Evolutionary conservation across 37 sponge, comb jelly and placozoan species (phyloP), one percentile per base, ranked within the genome.

Genomic region (Cladorhizidae sp.): DNA sequence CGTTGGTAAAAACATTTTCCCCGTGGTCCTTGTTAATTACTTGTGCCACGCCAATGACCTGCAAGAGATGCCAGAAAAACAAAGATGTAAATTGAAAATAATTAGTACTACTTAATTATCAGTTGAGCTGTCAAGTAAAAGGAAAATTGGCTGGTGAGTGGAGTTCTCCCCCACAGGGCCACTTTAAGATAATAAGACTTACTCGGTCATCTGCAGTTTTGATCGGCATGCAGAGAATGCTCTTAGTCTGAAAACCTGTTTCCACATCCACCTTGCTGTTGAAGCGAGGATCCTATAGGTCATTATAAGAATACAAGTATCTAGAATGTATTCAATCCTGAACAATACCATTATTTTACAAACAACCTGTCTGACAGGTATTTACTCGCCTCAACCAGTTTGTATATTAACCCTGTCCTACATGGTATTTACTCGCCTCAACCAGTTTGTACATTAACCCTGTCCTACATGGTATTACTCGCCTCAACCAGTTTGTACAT

Each of bases 1-100:
- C 77, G 21, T 76, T 61, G 22, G 90, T 83, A 81, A 95, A 95
- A 21, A 57, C 76, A 31, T 54, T 76, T 29, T 61, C 29, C 31
- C 75, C 92, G 23, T 40, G 75, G 0, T 45, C 85, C 74, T 97
- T 97, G 88, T 97, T 97, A 22, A 97, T 97, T n/a, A 91, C 97
- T 74, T 94, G 92, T 37, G 94, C 94, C 25, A 97, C 97, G 15
- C 97, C 97, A 28, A 97, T 91, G 40, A 94, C 90, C 93, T 94
- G 78, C 22, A 70, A 81, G 32, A 35, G 40, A 23, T 58, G 35
- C 5, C 26, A 65, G 6, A 17, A 59, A 12, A 20, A 37, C n/a
- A 33, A 29, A 68, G 39, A 21, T 29, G 6, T 8, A 3, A 68
- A 32, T 68, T 9, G 3, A 37, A 3, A 68, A 3, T 68, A 29